Conservation (phyloP, 2,113 vertebrate species). For the Laticauda laticaudata region DNA sequence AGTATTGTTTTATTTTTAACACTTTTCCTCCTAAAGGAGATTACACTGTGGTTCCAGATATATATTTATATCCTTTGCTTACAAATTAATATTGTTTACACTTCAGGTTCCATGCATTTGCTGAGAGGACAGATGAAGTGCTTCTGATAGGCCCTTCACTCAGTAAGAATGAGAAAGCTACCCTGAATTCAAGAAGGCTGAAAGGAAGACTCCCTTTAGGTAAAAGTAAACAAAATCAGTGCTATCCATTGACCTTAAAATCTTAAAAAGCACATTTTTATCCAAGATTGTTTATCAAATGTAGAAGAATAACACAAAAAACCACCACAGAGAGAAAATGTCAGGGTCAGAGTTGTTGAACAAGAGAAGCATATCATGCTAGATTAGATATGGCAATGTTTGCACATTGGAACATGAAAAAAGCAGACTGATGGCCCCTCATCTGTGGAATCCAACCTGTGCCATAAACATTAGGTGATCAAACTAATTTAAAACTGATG, state of each 20-base stretch:
- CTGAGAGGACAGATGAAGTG: conserved; percentile 56
- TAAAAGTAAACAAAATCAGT: conserved; percentile 44
- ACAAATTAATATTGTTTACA: conserved; percentile 35
- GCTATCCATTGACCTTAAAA: background rate
- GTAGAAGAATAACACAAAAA: background rate
- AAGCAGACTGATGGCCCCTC: background rate
- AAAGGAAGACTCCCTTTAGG: conserved; percentile 72
- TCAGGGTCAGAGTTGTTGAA: background rate
- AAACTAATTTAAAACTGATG: background rate
- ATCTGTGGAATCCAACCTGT: background rate
- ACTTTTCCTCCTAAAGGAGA: background rate
- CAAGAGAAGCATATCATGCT: background rate
- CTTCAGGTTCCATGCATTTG: conserved; percentile 80
- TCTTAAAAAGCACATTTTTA: conserved; percentile 6
- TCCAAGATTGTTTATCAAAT: background rate
- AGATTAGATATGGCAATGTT: background rate
- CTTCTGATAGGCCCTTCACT: conserved; percentile 29
- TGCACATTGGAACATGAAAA: background rate
- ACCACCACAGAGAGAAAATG: background rate
- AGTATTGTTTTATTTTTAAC: background rate
- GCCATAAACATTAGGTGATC: background rate
- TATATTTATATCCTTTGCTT: background rate
- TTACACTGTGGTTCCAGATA: background rate
- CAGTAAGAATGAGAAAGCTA: conserved; percentile 47
- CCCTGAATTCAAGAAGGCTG: conserved; percentile 55